Base-by-base conservation (phyloP, 2,113 vertebrate species). In the rabbit (Oryctolagus cuniculus) region DNA sequence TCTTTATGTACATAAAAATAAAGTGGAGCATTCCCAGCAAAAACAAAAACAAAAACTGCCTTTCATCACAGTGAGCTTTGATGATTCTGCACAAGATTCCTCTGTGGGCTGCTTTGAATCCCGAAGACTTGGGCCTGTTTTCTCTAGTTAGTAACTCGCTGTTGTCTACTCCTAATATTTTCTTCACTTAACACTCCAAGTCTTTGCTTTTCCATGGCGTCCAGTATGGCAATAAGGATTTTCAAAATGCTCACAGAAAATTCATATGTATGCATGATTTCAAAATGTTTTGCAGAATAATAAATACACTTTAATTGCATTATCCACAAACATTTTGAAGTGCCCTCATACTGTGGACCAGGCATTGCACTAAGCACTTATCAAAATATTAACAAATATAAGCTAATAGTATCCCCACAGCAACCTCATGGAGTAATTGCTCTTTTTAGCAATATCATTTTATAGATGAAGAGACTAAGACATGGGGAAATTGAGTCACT, bases 1-100 rank as follows among this genome's bases (percentile, higher is more conserved):
- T 88, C 82, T 24, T 92, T 92, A 89, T 44, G 34, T 92, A 61
- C 19, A 70, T 75, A 97, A 97, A 97, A 97, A 69, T 92, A 63
- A 84, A 93, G 90, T 44, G 6, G 49, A 88, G 55, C 77, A 25
- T 58, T 84, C 25, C 55, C 55, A 58, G 19, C 55, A 58, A 58
- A 10, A 58, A 58, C 55, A 58, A 58, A 38, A 38, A 5, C 38
- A 38, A 38, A 38, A 44, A 44, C 44, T 16, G 55, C 55, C 10
- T 10, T 64, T 49, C 51, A 27, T 79, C 31, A 63, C 44, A 3
- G 8, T 80, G 38, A 58, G 22, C 7, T 38, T 83, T 67, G 58
- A 72, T 0, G 3, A 69, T 2, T 13, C 6, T 0, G 15, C 51
- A 6, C 69, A 38, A 63, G 24, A 5, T 95, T 64, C 81, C 25